Evolutionary conservation across 2,113 vertebrate genomes (phyloP).

Genomic region (Cynocephalus volans): DNA sequence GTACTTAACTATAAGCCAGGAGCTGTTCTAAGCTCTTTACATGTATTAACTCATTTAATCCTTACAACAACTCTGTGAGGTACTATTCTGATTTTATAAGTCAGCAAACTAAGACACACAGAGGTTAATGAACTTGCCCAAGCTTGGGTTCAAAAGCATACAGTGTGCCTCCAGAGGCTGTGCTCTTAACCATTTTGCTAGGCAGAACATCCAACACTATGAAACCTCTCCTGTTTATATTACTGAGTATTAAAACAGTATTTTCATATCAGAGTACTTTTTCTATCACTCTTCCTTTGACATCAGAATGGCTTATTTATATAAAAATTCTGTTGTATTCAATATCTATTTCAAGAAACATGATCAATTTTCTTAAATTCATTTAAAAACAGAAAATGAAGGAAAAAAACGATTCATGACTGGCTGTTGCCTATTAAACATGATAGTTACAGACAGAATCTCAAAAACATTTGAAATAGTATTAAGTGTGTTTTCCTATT

Average conservation of each 20-base stretch:
- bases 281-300: background rate
- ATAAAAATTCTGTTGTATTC: conserved; percentile 20
- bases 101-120: background rate
- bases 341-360: conserved; percentile 55
- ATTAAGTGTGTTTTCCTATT: background rate
- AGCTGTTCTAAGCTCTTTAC: background rate
- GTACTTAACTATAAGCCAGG: background rate
- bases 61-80: background rate
- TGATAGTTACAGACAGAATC: conserved; percentile 12
- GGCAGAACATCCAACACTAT: background rate
- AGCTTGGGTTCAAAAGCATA: background rate
- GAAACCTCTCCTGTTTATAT: background rate
- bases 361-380: conserved; percentile 6
- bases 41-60: background rate
- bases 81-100: background rate
- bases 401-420: background rate
- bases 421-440: background rate
- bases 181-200: background rate
- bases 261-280: conserved; percentile 33
- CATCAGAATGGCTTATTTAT: conserved; percentile 45
- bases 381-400: conserved; percentile 23
- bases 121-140: background rate
- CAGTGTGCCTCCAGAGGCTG: background rate
- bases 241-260: conserved; percentile 3
- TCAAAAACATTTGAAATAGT: conserved; percentile 14